Conservation (phyloP, 2,113 vertebrate genomes). For the Rallus limicola region DNA sequence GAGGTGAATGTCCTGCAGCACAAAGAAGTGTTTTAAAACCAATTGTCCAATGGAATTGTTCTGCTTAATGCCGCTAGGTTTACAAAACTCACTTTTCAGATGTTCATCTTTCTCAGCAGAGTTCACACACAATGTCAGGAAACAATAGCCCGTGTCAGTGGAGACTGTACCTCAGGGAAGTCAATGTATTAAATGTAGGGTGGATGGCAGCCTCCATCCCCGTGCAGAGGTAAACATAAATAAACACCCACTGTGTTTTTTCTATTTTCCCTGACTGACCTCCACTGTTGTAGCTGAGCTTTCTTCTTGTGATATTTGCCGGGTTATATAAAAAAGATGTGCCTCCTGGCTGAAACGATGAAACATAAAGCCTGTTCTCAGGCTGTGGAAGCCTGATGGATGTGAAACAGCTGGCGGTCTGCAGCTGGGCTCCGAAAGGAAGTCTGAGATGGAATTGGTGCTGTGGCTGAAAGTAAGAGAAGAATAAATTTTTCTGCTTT, state of each 20-base stretch:
- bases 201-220: slow-evolving; percentile 10
- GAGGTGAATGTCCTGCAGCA: neutral
- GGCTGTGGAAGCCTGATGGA: slow-evolving; percentile 69
- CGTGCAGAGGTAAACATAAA: slow-evolving; percentile 58
- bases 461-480: slow-evolving; percentile 71
- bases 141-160: neutral
- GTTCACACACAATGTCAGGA: neutral
- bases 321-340: slow-evolving; percentile 59
- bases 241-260: slow-evolving; percentile 46
- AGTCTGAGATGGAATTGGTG: slow-evolving; percentile 66
- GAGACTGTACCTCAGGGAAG: neutral
- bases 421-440: slow-evolving; percentile 58
- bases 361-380: slow-evolving; percentile 73
- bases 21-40: neutral
- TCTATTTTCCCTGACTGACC: slow-evolving; percentile 25
- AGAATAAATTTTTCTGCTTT: slow-evolving; percentile 66
- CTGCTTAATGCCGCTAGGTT: slow-evolving; percentile 1
- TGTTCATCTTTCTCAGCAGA: neutral
- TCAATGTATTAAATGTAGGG: slow-evolving; percentile 27
- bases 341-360: slow-evolving; percentile 75
- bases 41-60: neutral
- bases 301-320: slow-evolving; percentile 68
- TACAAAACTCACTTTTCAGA: slow-evolving; percentile 14
- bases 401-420: slow-evolving; percentile 76
- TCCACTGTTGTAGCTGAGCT: slow-evolving; percentile 59